These are phyloP conservation scores for Cyanistes caeruleus DNA, from an alignment of 2,113 vertebrate genomes.

Conservation along the genomic window DNA sequence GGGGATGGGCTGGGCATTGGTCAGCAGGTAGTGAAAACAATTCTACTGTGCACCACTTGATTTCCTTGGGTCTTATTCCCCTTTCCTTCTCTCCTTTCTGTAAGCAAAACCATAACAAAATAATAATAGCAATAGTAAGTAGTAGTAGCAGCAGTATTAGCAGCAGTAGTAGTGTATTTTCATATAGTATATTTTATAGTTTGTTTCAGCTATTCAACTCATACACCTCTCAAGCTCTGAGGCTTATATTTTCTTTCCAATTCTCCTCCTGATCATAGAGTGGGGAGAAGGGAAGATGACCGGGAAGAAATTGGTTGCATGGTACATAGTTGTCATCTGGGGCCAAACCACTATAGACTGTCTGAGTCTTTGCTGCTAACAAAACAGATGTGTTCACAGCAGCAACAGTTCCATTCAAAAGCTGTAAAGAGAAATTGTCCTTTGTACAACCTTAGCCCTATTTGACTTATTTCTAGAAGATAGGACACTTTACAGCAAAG, in stretches of 20 bases:
- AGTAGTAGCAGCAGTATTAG: not conserved
- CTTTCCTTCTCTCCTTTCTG: not conserved
- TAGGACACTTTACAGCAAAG: not conserved
- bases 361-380: not conserved
- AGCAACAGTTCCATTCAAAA: not conserved
- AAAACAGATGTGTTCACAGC: not conserved
- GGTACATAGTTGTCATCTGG: accelerated
- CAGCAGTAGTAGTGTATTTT: not conserved
- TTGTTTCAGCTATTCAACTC: not conserved
- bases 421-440: not conserved
- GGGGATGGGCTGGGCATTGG: not conserved
- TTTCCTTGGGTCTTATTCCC: not conserved
- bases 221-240: not conserved
- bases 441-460: not conserved
- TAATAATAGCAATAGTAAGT: not conserved
- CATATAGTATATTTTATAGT: not conserved
- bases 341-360: not conserved
- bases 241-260: not conserved
- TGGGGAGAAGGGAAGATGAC: not conserved
- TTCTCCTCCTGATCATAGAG: accelerated
- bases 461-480: not conserved
- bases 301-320: not conserved
- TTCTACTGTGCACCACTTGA: not conserved
- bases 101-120: not conserved
- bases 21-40: not conserved